Percentiles rank a stretch among this genome's conserved stretches.
Evolutionary conservation across 2,113 vertebrate species (phyloP).

Genomic region (Prunella himalayana): DNA sequence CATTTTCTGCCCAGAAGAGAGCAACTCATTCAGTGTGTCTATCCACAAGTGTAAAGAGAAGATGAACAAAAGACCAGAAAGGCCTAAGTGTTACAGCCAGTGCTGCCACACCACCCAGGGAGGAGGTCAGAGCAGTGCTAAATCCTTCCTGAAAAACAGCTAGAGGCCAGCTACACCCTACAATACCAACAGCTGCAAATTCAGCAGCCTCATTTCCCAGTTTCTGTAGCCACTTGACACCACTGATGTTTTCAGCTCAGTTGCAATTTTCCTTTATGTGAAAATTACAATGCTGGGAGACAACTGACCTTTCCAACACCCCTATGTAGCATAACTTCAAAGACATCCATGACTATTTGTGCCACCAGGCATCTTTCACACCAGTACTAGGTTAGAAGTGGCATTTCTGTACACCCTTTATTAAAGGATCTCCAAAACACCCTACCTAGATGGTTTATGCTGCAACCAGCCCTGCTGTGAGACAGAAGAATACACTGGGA

Average conservation of each 20-base stretch:
- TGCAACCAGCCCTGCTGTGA: background rate
- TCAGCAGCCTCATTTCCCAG: background rate
- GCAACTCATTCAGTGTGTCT: background rate
- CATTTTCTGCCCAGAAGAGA: background rate
- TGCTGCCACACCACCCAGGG: background rate
- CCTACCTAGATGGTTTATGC: background rate
- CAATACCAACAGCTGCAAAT: background rate
- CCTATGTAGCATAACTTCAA: background rate
- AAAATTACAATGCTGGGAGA: background rate
- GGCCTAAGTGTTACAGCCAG: background rate
- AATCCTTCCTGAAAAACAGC: background rate
- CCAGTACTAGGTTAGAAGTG: background rate
- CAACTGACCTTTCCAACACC: background rate
- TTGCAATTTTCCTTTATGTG: background rate
- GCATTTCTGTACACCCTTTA: background rate
- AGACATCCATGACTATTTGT: rapidly evolving
- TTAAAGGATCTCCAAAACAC: background rate
- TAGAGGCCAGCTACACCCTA: background rate
- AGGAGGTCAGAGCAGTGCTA: background rate
- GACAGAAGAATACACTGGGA: background rate
- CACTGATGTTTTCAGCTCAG: background rate
- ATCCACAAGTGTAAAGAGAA: background rate
- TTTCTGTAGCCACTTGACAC: background rate
- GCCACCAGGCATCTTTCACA: background rate
- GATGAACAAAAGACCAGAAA: background rate